A percentile compares a stretch with the other conserved stretches of the same genome.
phyloP scores from a whole-genome alignment of 1,140 invertebrate species.

The Cherax destructor region DNA sequence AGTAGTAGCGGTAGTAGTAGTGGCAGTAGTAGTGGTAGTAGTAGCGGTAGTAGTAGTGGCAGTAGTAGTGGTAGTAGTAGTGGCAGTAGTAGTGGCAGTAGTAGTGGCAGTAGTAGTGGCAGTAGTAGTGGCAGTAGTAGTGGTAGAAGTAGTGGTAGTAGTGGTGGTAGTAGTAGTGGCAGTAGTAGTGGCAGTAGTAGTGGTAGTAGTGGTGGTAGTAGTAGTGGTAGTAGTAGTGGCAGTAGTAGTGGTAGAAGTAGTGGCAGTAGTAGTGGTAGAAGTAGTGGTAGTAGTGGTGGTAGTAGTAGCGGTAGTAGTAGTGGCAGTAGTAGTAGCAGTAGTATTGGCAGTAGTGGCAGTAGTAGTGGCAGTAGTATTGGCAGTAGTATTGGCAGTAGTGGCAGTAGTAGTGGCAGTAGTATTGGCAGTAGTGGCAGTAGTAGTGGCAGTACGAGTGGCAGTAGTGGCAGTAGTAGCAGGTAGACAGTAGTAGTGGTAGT shows the following conservation, averaged over 20 bases:
- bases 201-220: background rate
- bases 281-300: background rate
- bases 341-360: background rate
- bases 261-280: too few relatives aligned
- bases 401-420: background rate
- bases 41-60: background rate
- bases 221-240: background rate
- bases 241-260: background rate
- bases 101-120: background rate
- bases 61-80: background rate
- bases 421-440: background rate
- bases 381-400: background rate
- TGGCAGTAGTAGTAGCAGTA: background rate
- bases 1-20: too few relatives aligned
- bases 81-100: background rate
- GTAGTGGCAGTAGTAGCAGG: background rate
- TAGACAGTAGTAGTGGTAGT: background rate
- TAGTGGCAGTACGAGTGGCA: too few relatives aligned
- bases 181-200: too few relatives aligned
- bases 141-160: too few relatives aligned
- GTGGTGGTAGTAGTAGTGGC: too few relatives aligned
- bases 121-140: too few relatives aligned
- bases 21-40: too few relatives aligned
- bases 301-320: background rate
- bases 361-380: background rate